Percentiles rank a stretch among this genome's conserved stretches.
Conservation (phyloP, 37 sponge, comb jelly and placozoan species). For the Bolinopsis microptera region DNA sequence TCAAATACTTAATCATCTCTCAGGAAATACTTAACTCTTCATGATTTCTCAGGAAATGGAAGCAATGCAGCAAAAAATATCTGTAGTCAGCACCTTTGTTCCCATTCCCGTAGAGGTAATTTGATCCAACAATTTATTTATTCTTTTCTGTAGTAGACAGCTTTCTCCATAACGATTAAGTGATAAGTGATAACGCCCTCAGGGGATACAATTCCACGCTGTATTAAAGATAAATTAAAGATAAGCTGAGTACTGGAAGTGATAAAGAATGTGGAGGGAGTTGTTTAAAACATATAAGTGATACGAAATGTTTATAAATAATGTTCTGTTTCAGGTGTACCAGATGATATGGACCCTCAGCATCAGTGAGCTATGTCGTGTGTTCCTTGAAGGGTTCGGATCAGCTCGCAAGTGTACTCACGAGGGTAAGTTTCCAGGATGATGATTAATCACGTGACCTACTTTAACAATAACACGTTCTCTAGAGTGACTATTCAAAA, state of each 20-base stretch:
- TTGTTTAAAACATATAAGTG: no score
- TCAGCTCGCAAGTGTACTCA: conserved; percentile 61
- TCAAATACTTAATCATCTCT: no score
- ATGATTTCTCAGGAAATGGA: conserved; percentile 43
- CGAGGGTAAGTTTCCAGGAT: conserved; percentile 13
- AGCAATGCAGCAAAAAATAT: conserved; percentile 7
- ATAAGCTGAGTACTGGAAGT: no score
- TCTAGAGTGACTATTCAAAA: no score
- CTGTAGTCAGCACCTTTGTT: conserved; percentile 23
- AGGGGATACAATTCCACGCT: no score
- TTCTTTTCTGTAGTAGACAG: background rate
- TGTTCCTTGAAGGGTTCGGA: conserved; percentile 59
- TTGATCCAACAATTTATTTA: background rate
- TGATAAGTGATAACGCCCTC: no score
- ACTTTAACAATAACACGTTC: no score
- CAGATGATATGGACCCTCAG: conserved; percentile 45
- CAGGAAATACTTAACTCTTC: no score
- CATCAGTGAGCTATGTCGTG: conserved; percentile 13
- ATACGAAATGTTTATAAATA: background rate
- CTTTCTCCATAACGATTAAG: background rate
- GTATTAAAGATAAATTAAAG: no score
- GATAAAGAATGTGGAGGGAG: no score
- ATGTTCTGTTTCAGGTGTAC: conserved; percentile 7
- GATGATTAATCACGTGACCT: no score
- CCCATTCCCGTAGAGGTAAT: conserved; percentile 49